Percentiles rank a stretch among this genome's conserved stretches.
Evolutionary conservation across 2,888 invertebrate species (phyloP).

Genomic region (Smittia aterrima): DNA sequence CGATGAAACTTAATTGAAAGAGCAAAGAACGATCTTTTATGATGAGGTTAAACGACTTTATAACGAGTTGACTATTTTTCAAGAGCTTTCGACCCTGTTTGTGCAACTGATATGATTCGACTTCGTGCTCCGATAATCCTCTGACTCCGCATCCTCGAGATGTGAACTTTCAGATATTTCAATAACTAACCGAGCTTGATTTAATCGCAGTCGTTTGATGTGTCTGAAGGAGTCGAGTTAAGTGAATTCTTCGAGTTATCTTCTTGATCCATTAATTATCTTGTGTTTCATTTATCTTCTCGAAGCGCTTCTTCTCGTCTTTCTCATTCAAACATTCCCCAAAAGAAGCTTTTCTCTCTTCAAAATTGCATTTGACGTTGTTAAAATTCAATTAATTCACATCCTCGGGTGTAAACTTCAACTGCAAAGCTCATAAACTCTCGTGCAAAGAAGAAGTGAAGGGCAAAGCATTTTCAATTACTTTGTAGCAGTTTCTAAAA

Average conservation of each 20-base stretch:
- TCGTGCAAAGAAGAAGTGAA: background rate
- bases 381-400: slow-evolving; percentile 13
- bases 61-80: background rate
- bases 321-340: background rate
- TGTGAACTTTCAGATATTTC: background rate
- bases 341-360: no score
- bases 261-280: no score
- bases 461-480: no score
- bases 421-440: background rate
- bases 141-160: background rate
- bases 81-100: background rate
- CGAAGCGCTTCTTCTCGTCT: background rate
- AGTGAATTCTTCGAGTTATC: no score
- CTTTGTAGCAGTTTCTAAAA: no score
- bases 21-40: background rate
- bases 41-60: background rate
- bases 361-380: background rate
- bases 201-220: no score
- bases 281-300: background rate
- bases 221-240: no score
- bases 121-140: slow-evolving; percentile 19
- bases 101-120: background rate
- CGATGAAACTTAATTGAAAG: background rate
- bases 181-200: no score
- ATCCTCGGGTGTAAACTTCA: background rate